Percentiles rank a stretch among this genome's conserved stretches.
phyloP scores from a whole-genome alignment of 2,113 vertebrate species.

The Pithys albifrons region DNA sequence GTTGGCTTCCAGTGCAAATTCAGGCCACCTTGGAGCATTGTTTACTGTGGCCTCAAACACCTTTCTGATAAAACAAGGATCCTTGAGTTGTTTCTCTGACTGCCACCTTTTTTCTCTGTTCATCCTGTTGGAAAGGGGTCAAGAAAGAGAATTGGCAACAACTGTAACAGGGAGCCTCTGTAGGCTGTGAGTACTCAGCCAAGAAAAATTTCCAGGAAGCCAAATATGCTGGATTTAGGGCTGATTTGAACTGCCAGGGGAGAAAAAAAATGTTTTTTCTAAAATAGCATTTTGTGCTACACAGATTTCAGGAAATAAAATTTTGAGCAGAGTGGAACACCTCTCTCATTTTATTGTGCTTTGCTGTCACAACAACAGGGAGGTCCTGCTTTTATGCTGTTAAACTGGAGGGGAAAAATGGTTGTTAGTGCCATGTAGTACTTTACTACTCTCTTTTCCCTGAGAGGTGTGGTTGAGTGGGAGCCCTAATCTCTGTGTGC shows the following conservation, averaged over 20 bases:
- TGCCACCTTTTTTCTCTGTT: neutral
- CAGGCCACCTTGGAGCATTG: neutral
- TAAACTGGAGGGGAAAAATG: neutral
- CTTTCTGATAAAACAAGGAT: neutral
- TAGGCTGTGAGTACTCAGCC: neutral
- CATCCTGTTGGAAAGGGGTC: neutral
- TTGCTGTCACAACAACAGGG: neutral
- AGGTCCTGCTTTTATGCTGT: neutral
- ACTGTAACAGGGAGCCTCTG: neutral
- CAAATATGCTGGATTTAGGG: neutral
- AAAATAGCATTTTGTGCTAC: neutral
- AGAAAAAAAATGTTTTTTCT: neutral
- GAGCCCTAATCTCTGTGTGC: neutral
- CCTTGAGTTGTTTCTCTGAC: neutral
- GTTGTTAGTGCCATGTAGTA: neutral
- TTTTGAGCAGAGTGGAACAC: neutral
- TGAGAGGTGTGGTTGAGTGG: neutral
- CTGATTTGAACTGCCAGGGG: neutral
- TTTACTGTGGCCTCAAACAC: neutral
- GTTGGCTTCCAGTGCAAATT: neutral
- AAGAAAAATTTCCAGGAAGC: neutral
- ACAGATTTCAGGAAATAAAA: neutral
- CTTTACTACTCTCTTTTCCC: neutral
- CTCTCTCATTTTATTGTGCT: neutral
- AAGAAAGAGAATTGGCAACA: neutral